Percentiles rank a stretch among this genome's conserved stretches.
These are phyloP conservation scores for Diloba caeruleocephala DNA, from an alignment of 2,888 invertebrate species.

Conservation along the genomic window DNA sequence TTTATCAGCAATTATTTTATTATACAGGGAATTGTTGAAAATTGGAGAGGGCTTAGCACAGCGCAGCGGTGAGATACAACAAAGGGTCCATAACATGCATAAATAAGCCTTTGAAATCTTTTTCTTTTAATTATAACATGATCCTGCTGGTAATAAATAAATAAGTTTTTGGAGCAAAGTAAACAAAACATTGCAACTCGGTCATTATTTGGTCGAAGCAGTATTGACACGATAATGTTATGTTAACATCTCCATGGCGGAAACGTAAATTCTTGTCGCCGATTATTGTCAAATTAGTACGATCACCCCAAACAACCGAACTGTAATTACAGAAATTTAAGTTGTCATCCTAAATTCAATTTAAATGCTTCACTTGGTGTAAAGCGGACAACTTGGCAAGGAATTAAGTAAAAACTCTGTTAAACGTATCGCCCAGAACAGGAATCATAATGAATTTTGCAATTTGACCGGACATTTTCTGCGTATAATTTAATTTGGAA, in stretches of 20 bases:
- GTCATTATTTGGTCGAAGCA: slow-evolving; percentile 22
- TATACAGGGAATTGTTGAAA: too few species aligned
- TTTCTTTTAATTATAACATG: too few species aligned
- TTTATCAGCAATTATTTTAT: too few species aligned
- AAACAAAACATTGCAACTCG: slow-evolving; percentile 17
- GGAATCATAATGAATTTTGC: slow-evolving; percentile 78
- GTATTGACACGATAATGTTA: slow-evolving; percentile 30
- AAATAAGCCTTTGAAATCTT: too few species aligned
- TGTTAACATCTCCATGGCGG: slow-evolving; percentile 28
- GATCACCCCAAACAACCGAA: slow-evolving; percentile 58
- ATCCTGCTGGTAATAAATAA: too few species aligned
- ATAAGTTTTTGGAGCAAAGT: too few species aligned
- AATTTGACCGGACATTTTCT: slow-evolving; percentile 79
- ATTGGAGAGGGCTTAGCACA: too few species aligned
- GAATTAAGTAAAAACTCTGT: slow-evolving; percentile 65
- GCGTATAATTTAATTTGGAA: slow-evolving; percentile 87
- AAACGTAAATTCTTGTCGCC: slow-evolving; percentile 46
- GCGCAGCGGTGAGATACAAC: too few species aligned
- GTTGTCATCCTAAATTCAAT: slow-evolving; percentile 58
- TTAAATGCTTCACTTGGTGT: slow-evolving; percentile 58
- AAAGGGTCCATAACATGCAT: too few species aligned
- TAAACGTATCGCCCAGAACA: slow-evolving; percentile 67
- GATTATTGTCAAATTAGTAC: slow-evolving; percentile 51
- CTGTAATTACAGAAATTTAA: slow-evolving; percentile 57
- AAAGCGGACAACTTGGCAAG: slow-evolving; percentile 62